Conservation (phyloP, 1,140 invertebrate genomes). For the Philotrypesis tridentata region DNA sequence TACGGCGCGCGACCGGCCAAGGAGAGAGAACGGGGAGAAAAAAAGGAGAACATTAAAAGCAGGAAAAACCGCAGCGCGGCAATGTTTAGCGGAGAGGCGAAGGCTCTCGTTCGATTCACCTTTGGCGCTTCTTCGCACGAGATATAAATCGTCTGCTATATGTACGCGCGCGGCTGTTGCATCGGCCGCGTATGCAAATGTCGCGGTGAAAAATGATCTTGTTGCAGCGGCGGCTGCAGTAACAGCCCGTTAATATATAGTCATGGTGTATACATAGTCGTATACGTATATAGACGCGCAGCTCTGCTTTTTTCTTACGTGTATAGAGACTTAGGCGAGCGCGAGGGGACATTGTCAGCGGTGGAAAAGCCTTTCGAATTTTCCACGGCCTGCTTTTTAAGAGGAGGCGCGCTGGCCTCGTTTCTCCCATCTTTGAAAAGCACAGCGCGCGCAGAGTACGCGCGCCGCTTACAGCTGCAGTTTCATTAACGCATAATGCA, state of each 20-base stretch:
- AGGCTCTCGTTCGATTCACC: conserved; percentile 55
- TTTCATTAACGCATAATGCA: conserved; percentile 7
- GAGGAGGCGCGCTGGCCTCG: background rate
- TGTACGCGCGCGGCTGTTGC: conserved; percentile 38
- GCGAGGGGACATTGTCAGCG: background rate
- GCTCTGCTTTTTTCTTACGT: too few species aligned
- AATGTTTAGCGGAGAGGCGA: conserved; percentile 28
- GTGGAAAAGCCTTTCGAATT: conserved; percentile 11
- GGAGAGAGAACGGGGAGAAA: background rate
- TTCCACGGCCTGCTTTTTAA: background rate
- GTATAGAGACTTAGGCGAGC: too few species aligned
- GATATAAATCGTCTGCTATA: too few species aligned
- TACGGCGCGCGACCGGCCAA: background rate
- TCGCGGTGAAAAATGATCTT: conserved; percentile 66
- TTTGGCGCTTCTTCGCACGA: conserved; percentile 24
- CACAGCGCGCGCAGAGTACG: background rate
- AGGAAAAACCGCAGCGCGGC: background rate
- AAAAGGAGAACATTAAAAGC: conserved; percentile 13
- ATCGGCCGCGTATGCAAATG: conserved; percentile 63
- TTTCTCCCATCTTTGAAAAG: background rate
- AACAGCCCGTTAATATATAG: too few species aligned
- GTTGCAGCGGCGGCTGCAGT: conserved; percentile 16
- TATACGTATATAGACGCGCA: too few species aligned
- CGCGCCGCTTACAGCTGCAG: background rate
- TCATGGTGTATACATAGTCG: background rate